Conservation (phyloP, 2,888 invertebrate genomes). For the Pristionchus exspectatus region DNA sequence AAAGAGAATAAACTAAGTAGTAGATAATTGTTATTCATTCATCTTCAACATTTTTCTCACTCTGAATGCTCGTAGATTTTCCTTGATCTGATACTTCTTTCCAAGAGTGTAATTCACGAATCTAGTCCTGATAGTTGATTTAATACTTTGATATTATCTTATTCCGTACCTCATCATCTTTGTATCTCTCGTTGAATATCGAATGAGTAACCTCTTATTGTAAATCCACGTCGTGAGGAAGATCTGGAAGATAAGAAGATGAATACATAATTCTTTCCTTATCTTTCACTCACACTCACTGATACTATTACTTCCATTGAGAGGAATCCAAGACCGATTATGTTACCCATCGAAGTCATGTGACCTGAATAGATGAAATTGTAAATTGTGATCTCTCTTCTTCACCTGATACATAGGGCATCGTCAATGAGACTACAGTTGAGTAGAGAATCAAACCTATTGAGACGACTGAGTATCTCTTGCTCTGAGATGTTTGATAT, state of each 20-base stretch:
- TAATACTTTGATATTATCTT: not conserved
- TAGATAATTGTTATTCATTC: not conserved
- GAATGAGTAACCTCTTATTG: not conserved
- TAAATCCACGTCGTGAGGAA: not conserved
- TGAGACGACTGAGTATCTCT: not conserved
- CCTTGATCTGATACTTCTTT: not conserved
- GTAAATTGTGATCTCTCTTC: not conserved
- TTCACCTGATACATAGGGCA: not conserved
- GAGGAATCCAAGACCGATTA: not conserved
- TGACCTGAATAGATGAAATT: not conserved
- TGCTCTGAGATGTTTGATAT: slow-evolving; percentile 4
- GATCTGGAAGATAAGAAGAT: not conserved
- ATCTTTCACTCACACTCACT: not conserved
- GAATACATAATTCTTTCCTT: not conserved
- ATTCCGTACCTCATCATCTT: not conserved
- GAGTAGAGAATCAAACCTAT: not conserved
- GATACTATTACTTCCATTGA: not conserved
- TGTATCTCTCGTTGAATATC: not conserved
- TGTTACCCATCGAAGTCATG: slow-evolving; percentile 1
- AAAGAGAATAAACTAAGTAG: not conserved
- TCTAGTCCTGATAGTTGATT: not conserved
- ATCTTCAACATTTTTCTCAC: not conserved
- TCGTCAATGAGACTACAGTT: not conserved
- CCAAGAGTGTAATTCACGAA: not conserved
- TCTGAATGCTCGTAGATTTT: not conserved